Evolutionary conservation across 37 sponge, comb jelly and placozoan genomes (phyloP), one percentile per base, ranked within the genome.

Genomic region (Theonella swinhoei): DNA sequence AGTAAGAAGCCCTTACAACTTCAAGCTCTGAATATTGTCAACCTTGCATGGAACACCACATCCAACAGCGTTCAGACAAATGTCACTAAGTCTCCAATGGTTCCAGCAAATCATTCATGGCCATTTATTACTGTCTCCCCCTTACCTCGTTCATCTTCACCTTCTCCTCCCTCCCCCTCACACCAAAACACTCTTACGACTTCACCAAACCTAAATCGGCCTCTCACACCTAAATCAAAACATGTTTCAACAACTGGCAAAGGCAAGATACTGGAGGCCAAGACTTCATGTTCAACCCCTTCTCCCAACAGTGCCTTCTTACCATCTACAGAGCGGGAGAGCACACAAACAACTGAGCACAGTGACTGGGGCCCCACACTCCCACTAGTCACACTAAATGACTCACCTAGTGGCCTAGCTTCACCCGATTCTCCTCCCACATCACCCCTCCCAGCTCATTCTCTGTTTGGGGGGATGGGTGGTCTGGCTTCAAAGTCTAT

Each of bases 41-140:
- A 80, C 22, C 42, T 80, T 25, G 26, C 47, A 1, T 80, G 80
- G 80, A 54, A 80, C 54, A 4, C 68, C 35, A 1, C 29, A 1
- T 68, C 80, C 54, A 80, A 68, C 26, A 66, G 47, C 14, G 80
- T 80, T 7, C 47, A 80, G 20, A 37, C 80, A 1, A 65, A 68
- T 1, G 26, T 80, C 5, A 7, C 54, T 29, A 54, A 37, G 19
- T 66, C 80, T 2, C 68, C 68, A 39, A 68, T 68, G 69, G 14
- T 14, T 47, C 54, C 54, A 17, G 11, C 14, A 7, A 47, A 47
- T 14, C 54, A 47, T 14, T 17, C 54, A 14, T n/a, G n/a, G n/a
- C n/a, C n/a, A n/a, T 47, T 47, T 7, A 7, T 17, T 7, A 17
- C 54, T 47, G 54, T 47, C 11, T 17, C 14, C 54, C 54, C 54